Evolutionary conservation across 1,140 invertebrate species (phyloP).

Genomic region (Probaryconus sp.): DNA sequence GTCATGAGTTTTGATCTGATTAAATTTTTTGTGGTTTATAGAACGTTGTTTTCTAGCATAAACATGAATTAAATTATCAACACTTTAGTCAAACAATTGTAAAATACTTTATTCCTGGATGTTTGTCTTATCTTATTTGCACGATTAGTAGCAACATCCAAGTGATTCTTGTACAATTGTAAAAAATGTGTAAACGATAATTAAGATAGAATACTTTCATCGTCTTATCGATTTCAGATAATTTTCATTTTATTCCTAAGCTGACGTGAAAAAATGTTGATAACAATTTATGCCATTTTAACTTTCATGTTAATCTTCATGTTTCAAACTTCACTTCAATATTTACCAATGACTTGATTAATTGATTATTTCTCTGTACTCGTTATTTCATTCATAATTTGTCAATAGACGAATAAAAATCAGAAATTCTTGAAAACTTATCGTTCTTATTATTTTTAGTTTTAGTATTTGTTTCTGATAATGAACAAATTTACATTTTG

Average conservation of each 20-base stretch:
- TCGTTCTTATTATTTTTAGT: too few species aligned
- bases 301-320: constrained; percentile 12
- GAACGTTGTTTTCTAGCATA: constrained; percentile 29
- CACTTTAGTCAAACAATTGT: constrained; percentile 27
- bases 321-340: constrained; percentile 65
- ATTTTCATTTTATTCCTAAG: constrained; percentile 6
- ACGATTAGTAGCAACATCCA: constrained; percentile 33
- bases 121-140: constrained; percentile 32
- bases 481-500: too few species aligned
- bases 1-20: constrained; percentile 39
- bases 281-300: constrained; percentile 28
- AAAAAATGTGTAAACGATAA: constrained; percentile 39
- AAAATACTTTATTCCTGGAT: constrained; percentile 36
- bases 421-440: too few species aligned
- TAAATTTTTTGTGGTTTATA: constrained; percentile 23
- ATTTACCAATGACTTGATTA: too few species aligned
- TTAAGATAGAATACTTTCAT: constrained; percentile 30
- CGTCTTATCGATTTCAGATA: constrained; percentile 31
- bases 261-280: constrained; percentile 23
- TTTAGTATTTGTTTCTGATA: too few species aligned
- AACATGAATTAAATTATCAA: constrained; percentile 44
- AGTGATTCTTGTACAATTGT: constrained; percentile 10
- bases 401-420: too few species aligned
- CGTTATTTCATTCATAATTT: too few species aligned
- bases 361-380: too few species aligned